These are phyloP conservation scores for Bombus superbus DNA, from an alignment of 1,140 invertebrate species.

Conservation along the genomic window DNA sequence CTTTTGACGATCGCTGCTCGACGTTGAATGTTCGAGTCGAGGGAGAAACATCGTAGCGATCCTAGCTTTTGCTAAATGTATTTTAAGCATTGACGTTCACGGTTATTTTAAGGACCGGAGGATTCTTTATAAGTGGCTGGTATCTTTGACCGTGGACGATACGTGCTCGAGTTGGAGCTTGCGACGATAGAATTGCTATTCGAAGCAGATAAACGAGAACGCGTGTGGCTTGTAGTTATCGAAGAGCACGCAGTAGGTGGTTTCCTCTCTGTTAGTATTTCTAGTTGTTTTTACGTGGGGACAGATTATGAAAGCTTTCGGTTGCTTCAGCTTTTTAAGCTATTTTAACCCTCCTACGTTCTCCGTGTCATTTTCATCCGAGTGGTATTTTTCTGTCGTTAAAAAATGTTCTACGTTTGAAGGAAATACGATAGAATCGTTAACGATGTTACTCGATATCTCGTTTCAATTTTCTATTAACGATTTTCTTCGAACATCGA, in stretches of 20 bases:
- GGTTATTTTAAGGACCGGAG: slow-evolving; percentile 11
- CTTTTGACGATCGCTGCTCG: not conserved
- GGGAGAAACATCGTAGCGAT: not conserved
- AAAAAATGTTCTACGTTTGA: too few relatives aligned
- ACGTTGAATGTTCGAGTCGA: too few relatives aligned
- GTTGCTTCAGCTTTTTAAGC: not conserved
- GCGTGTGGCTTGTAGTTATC: slow-evolving; percentile 4
- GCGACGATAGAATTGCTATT: slow-evolving; percentile 6
- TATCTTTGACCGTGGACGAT: slow-evolving; percentile 19
- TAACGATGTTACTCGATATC: too few relatives aligned
- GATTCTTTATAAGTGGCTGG: slow-evolving; percentile 15
- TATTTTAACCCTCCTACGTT: not conserved
- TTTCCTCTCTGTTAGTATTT: not conserved
- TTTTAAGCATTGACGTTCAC: slow-evolving; percentile 30
- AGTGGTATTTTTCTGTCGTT: not conserved
- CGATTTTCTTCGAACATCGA: too few relatives aligned
- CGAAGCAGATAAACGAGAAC: not conserved
- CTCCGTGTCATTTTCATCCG: not conserved
- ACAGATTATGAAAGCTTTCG: not conserved
- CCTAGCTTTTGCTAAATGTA: not conserved
- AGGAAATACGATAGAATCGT: too few relatives aligned
- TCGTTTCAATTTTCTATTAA: too few relatives aligned
- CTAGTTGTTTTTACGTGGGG: not conserved
- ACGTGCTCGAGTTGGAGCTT: not conserved
- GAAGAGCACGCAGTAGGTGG: not conserved